Base-by-base conservation (phyloP, 1,140 invertebrate genomes). In the Nebria ingens region DNA sequence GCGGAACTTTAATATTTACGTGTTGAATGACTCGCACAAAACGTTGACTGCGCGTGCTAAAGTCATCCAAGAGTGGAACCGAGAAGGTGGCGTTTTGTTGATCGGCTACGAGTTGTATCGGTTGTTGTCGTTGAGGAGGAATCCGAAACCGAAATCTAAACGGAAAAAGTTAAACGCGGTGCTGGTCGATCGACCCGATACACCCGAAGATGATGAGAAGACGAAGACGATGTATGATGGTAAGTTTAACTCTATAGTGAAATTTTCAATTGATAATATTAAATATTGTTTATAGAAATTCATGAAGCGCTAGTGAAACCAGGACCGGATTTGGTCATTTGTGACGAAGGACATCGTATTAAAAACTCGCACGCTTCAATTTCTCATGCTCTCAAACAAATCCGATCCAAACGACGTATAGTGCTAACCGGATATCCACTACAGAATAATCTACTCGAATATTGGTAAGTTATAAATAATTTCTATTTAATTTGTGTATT, bases 61-160 rank as follows among this genome's bases (percentile, higher is more conserved):
- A 56, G 65, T 70, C 15, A 67, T 85, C 23, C 70, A 87, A 66
- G 85, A 91, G 23, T 99, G 97, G 96, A 79, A 81, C 19, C 79
- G 82, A 45, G 75, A 78, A 9, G 95, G 96, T 2, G 97, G 97
- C 15, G 95, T 99, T 1, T 73, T 99, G 9, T 76, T 99, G 57
- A 94, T 99, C 66, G 97, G 97, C 2, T 99, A 99, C 71, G 97
- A 99, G 76, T 79, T 99, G 66, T 99, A 95, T 69, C 78, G 90
- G 6, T 80, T 96, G 55, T 73, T 97, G 22, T 91, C 89, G 57
- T 76, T 92, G 60, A 87, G 88, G 64, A 85, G 88, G 66, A 77
- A 78, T 57, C 78, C 78, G 53, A 79, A 79, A 68, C 74, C 76
- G 59, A 74, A 70, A 59, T 73, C 74, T 68, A 77, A 79, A 69